Conservation (phyloP, 2,888 invertebrate species). For the Tipula unca region DNA sequence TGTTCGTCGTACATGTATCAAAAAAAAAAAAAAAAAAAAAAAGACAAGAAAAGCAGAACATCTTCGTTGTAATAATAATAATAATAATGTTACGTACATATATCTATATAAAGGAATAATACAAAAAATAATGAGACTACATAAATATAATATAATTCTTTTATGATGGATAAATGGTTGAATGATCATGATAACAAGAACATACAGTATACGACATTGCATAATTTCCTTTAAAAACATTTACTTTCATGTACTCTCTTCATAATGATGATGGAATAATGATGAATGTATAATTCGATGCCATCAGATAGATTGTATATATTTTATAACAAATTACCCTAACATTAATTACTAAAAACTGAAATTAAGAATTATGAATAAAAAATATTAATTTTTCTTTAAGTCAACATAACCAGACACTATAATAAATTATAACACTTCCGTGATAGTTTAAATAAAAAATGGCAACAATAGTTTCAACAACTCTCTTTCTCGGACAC, state of each 20-base stretch:
- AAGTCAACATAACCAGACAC: conserved; percentile 8
- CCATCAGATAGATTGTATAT: not conserved
- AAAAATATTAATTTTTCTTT: not conserved
- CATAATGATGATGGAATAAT: not conserved
- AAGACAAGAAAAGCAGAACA: not conserved
- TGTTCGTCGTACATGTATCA: not conserved
- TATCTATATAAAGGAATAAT: not conserved
- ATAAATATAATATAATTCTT: not conserved
- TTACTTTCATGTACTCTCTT: not conserved
- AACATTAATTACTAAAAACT: not conserved
- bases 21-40: too few species aligned
- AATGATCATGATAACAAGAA: not conserved
- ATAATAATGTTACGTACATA: not conserved
- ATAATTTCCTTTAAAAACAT: not conserved
- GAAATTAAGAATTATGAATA: not conserved
- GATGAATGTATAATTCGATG: not conserved
- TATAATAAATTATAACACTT: conserved; percentile 8
- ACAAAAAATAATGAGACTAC: not conserved
- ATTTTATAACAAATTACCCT: not conserved
- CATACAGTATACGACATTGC: not conserved
- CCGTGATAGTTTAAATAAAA: not conserved
- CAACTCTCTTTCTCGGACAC: not conserved
- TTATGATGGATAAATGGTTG: not conserved
- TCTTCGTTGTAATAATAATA: not conserved
- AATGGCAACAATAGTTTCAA: not conserved